Percentiles rank a stretch among this genome's conserved stretches.
These are phyloP conservation scores for Tetrao urogallus DNA, from an alignment of 2,113 vertebrate genomes.

Conservation along the genomic window DNA sequence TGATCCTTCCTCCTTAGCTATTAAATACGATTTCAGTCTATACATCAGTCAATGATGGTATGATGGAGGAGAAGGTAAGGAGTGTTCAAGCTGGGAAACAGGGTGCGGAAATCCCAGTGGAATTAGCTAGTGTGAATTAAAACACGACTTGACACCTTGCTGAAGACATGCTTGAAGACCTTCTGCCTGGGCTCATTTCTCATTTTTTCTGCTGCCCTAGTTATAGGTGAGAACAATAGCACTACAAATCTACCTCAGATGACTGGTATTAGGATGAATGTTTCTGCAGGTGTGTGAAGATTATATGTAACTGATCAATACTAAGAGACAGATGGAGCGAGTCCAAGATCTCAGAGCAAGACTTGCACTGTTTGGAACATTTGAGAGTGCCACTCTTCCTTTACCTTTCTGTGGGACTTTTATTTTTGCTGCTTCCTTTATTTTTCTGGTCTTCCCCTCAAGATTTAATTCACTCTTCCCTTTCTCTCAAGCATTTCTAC, in stretches of 20 bases:
- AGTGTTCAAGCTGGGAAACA: background rate
- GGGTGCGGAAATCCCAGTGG: background rate
- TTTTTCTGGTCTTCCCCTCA: background rate
- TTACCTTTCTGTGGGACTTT: background rate
- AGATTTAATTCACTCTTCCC: background rate
- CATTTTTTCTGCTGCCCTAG: background rate
- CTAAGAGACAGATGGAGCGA: background rate
- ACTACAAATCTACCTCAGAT: background rate
- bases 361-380: background rate
- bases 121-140: accelerated
- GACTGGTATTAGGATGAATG: background rate
- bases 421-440: accelerated
- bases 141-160: background rate
- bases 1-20: background rate
- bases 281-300: background rate
- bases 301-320: background rate
- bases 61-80: background rate
- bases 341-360: background rate
- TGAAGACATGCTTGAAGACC: background rate
- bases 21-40: background rate
- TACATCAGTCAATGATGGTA: background rate
- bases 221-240: background rate
- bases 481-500: background rate
- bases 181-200: background rate
- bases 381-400: background rate